phyloP scores from a whole-genome alignment of 1,140 invertebrate genomes.

The Drosophila nebulosa region DNA sequence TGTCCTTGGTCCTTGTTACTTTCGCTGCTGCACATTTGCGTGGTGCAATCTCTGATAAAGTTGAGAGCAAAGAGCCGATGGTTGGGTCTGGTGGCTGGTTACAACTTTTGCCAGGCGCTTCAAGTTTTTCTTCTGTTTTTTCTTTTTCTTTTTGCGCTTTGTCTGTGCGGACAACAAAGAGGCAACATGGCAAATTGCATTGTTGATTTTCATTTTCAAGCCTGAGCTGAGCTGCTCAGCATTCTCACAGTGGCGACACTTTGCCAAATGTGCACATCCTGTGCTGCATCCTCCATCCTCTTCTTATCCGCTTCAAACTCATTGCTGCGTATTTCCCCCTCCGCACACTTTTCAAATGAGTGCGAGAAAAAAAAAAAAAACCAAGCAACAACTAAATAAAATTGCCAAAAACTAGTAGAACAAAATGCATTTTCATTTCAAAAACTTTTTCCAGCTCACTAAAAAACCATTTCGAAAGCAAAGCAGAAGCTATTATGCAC shows the following conservation, averaged over 20 bases:
- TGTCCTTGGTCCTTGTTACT: slow-evolving; percentile 54
- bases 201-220: slow-evolving; percentile 79
- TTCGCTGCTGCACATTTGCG: slow-evolving; percentile 65
- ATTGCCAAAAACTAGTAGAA: slow-evolving; percentile 39
- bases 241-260: slow-evolving; percentile 54
- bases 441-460: slow-evolving; percentile 49
- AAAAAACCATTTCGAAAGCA: slow-evolving; percentile 26
- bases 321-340: slow-evolving; percentile 66
- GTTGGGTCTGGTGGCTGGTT: slow-evolving; percentile 17
- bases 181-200: slow-evolving; percentile 72
- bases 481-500: slow-evolving; percentile 25
- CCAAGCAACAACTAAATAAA: slow-evolving; percentile 17
- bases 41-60: slow-evolving; percentile 57
- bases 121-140: slow-evolving; percentile 59
- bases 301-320: slow-evolving; percentile 43
- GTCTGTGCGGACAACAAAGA: slow-evolving; percentile 32
- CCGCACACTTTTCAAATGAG: slow-evolving; percentile 51
- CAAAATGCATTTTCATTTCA: slow-evolving; percentile 74
- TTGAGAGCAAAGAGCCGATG: slow-evolving; percentile 2
- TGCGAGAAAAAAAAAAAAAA: slow-evolving; percentile 35
- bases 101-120: slow-evolving; percentile 54
- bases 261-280: slow-evolving; percentile 54
- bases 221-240: slow-evolving; percentile 42
- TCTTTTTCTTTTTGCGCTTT: slow-evolving; percentile 4
- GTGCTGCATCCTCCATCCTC: background rate